A percentile compares a stretch with the other conserved stretches of the same genome.
These are phyloP conservation scores for Chironomus striatipennis DNA, from an alignment of 1,140 invertebrate genomes.

Conservation along the genomic window DNA sequence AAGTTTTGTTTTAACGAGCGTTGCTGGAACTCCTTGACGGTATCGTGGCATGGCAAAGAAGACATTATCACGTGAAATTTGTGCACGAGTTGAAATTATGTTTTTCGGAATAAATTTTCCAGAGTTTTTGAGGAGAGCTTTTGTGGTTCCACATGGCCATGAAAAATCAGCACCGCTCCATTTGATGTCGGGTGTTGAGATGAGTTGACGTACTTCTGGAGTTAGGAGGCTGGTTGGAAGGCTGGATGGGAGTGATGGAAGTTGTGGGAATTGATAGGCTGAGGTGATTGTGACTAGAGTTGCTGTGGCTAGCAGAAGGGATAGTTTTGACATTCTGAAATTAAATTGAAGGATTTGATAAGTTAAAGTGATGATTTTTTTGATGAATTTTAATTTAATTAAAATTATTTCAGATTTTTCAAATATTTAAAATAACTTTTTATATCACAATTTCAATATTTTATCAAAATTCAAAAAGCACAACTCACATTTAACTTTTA, in stretches of 20 bases:
- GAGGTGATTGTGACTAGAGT: not conserved
- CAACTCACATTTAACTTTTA: not conserved
- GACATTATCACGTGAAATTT: constrained; percentile 46
- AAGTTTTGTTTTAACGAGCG: constrained; percentile 43
- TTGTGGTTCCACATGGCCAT: constrained; percentile 46
- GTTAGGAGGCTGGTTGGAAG: not conserved
- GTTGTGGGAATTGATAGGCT: not conserved
- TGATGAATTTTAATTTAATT: too few relatives aligned
- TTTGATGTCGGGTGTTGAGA: constrained; percentile 29
- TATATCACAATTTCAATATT: too few relatives aligned
- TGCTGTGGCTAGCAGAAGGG: not conserved
- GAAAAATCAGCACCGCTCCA: constrained; percentile 45
- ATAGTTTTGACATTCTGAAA: not conserved
- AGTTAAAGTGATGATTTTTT: too few relatives aligned
- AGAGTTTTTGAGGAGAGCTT: constrained; percentile 44
- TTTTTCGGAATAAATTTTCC: constrained; percentile 49
- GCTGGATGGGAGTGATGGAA: not conserved
- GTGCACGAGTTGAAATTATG: constrained; percentile 48
- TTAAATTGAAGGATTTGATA: not conserved
- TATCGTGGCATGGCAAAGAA: constrained; percentile 48
- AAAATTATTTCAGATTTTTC: not conserved
- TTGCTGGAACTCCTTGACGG: constrained; percentile 46
- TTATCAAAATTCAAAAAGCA: too few relatives aligned
- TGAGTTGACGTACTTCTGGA: not conserved
- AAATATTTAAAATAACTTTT: too few relatives aligned